Base-by-base conservation (phyloP, 2,113 vertebrate species). In the Aptenodytes patagonicus region DNA sequence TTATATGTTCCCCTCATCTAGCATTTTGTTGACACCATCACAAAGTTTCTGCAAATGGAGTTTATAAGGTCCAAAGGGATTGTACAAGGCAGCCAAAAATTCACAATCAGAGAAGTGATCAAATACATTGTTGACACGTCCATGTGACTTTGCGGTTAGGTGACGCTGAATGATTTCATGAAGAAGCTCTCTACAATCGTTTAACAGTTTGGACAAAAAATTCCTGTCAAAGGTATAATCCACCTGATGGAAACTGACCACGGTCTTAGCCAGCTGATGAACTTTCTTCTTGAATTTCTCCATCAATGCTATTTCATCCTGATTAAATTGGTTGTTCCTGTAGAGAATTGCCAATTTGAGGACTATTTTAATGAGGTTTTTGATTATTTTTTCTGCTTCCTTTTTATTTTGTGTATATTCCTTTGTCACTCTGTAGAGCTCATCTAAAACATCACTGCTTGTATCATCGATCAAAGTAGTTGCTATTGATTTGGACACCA, bases 211-310 rank as follows among this genome's bases (percentile, higher is more conserved):
- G 54, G 98, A 98, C 81, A 99, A 93, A 82, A 99, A 98, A 52
- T 97, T 98, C 90, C 98, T 98, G 97, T 99, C 98, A 54, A 99
- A 99, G 57, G 98, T 99, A 94, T 98, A 99, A 85, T 99, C 98
- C 89, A 99, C 99, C 96, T 99, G 98, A 69, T 99, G 98, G 95
- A 99, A 99, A 94, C 99, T 99, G 94, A 99, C 98, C 82, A 98
- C 98, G 0, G 99, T 99, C 98, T 99, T 99, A 26, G 98, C 98
- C 32, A 99, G 97, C 58, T 98, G 98, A 70, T 99, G 99, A n/a
- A 99, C 98, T 34, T 99, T 99, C 97, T 98, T 99, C 97, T 99
- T 99, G 87, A 99, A 99, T 52, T 98, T 98, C 87, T 99, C 98
- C 96, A 99, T 99, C 76, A 99, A 44, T 0, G 97, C 96, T 38